phyloP scores from a whole-genome alignment of 2,888 invertebrate species.

The Lamproptera curius region DNA sequence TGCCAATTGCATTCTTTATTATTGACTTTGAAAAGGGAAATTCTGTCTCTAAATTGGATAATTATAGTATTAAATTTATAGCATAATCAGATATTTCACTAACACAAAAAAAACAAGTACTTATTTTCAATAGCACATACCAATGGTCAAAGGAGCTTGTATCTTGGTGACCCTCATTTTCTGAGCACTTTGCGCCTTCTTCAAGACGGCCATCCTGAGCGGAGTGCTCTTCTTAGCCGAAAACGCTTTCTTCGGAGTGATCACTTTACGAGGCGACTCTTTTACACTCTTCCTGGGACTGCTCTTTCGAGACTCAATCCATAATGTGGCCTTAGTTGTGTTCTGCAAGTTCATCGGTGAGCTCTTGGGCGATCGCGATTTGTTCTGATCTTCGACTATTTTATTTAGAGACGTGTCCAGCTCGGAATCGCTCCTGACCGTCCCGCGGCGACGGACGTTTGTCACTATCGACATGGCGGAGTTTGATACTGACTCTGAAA shows the following conservation, averaged over 20 bases:
- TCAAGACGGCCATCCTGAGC: constrained; percentile 43
- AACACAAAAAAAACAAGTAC: no score
- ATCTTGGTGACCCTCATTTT: constrained; percentile 44
- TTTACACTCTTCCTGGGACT: constrained; percentile 34
- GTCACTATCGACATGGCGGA: not conserved
- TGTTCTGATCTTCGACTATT: constrained; percentile 16
- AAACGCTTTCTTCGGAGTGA: not conserved
- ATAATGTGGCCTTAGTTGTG: constrained; percentile 52
- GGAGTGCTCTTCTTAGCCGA: constrained; percentile 34
- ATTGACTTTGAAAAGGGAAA: no score
- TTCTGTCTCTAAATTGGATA: no score
- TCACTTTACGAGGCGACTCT: constrained; percentile 12
- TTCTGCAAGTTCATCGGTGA: constrained; percentile 20
- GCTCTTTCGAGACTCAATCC: constrained; percentile 57
- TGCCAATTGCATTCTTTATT: no score
- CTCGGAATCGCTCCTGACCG: constrained; percentile 25
- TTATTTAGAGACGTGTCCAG: constrained; percentile 23
- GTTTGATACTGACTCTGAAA: constrained; percentile 1
- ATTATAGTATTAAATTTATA: no score
- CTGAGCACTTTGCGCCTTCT: constrained; percentile 35
- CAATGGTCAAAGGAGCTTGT: constrained; percentile 44
- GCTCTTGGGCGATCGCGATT: constrained; percentile 15
- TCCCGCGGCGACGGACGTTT: constrained; percentile 23
- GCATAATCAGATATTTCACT: no score
- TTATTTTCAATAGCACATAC: constrained; percentile 36